Conservation (phyloP, 64 coral and sea anemone species). For the Stichodactyla helianthus region DNA sequence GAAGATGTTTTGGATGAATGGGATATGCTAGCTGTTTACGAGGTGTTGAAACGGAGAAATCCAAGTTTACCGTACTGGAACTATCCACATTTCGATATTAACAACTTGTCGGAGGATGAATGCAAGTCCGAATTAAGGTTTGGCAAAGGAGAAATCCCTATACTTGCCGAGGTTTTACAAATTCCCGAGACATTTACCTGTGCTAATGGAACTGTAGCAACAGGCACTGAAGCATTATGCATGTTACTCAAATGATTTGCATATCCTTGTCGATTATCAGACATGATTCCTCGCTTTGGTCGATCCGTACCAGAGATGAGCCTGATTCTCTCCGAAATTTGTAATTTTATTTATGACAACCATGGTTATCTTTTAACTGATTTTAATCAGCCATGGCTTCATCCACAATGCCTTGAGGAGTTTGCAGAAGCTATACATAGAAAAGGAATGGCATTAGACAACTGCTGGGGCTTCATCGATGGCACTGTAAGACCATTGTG, state of each 20-base stretch:
- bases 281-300: conserved; percentile 31
- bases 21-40: conserved; percentile 28
- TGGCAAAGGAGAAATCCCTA: not conserved
- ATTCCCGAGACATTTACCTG: conserved; percentile 37
- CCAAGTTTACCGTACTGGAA: too few species aligned
- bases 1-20: conserved; percentile 40
- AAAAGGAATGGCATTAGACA: conserved; percentile 13
- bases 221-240: conserved; percentile 25
- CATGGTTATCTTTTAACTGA: conserved; percentile 5
- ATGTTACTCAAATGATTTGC: conserved; percentile 31
- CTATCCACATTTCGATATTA: too few species aligned
- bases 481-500: too few species aligned
- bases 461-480: too few species aligned
- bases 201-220: conserved; percentile 33
- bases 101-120: conserved; percentile 17
- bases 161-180: conserved; percentile 1
- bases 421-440: not conserved
- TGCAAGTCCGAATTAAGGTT: conserved; percentile 49
- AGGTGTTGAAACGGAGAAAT: conserved; percentile 37
- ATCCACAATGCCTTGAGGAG: not conserved
- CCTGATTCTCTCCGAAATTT: conserved; percentile 14
- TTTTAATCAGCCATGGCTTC: conserved; percentile 32
- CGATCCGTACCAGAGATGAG: conserved; percentile 41
- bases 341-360: not conserved
- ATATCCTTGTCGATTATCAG: conserved; percentile 32